Percentiles rank a stretch among this genome's conserved stretches.
Evolutionary conservation across 2,797 vertebrate genomes (phyloP).

Genomic region (Malurus splendens): DNA sequence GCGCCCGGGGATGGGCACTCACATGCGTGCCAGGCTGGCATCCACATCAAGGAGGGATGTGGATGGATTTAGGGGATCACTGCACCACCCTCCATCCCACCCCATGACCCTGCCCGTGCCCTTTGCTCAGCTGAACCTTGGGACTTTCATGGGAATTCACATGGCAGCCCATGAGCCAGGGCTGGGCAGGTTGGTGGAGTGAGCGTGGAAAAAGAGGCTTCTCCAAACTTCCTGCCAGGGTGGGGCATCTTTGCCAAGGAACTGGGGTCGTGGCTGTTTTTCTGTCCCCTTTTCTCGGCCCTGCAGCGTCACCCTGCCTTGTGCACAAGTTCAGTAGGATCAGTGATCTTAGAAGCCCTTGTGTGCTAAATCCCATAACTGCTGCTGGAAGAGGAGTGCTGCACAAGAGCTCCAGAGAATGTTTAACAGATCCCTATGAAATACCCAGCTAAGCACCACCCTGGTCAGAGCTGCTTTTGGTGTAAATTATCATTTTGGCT

Average conservation of each 20-base stretch:
- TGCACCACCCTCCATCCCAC: neutral
- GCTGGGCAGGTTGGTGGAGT: accelerated
- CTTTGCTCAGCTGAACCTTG: accelerated
- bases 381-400: neutral
- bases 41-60: accelerated
- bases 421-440: accelerated
- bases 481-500: neutral
- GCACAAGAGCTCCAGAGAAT: accelerated
- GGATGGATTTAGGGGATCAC: neutral
- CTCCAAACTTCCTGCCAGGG: accelerated
- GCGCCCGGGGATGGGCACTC: no score
- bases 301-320: neutral
- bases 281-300: neutral
- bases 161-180: accelerated
- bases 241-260: accelerated
- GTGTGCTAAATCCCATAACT: neutral
- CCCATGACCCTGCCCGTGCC: accelerated
- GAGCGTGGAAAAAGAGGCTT: neutral
- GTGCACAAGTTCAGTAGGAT: neutral
- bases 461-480: accelerated
- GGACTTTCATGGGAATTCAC: accelerated
- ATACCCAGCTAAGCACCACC: neutral
- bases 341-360: constrained; percentile 2
- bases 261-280: neutral
- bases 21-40: accelerated